Base-by-base conservation (phyloP, 2,797 vertebrate species). In the Enteromius radiatus region DNA sequence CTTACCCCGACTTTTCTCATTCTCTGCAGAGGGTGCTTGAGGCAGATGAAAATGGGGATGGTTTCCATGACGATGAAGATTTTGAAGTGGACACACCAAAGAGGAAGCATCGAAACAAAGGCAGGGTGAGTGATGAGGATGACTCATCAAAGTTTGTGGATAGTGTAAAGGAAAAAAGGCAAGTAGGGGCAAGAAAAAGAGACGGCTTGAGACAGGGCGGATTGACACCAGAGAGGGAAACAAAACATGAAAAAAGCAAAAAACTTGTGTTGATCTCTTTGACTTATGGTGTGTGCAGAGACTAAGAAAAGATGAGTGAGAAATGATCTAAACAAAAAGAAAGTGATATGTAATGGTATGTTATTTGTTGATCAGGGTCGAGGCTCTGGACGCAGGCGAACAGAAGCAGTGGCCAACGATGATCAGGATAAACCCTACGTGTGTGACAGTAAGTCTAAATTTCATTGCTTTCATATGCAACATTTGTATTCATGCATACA, bases 361-460 rank as follows among this genome's bases (percentile, higher is more conserved):
- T 75, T 2, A 28, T 78, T 36, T 64, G 45, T 89, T 87, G 80
- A 28, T 31, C 92, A 99, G 98, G 96, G 95, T 92, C 96, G 97
- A 87, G 96, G 96, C 84, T 96, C 97, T 59, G 95, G 95, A 83
- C 97, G 97, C 87, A 96, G 96, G 91, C 96, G 95, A 90, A 93
- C 96, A 8, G 97, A 98, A 56, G 93, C 96, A 4, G 94, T 95
- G 67, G 95, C 94, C 88, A 92, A 86, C 59, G 98, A 99, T 28
- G 98, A 99, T 88, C 97, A 97, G 38, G 97, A 99, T 92, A 99
- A 98, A 91, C 98, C 98, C 85, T 99, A 98, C 89, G 97, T 99
- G 94, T 99, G 98, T 91, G 98, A 99, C 95, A 99, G 98, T 99
- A 96, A 97, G 97, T 94, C 92, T 33, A 5, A 1, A n/a, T 28